These are phyloP conservation scores for Ianthella basta DNA, from an alignment of 37 sponge, comb jelly and placozoan genomes.

Conservation along the genomic window DNA sequence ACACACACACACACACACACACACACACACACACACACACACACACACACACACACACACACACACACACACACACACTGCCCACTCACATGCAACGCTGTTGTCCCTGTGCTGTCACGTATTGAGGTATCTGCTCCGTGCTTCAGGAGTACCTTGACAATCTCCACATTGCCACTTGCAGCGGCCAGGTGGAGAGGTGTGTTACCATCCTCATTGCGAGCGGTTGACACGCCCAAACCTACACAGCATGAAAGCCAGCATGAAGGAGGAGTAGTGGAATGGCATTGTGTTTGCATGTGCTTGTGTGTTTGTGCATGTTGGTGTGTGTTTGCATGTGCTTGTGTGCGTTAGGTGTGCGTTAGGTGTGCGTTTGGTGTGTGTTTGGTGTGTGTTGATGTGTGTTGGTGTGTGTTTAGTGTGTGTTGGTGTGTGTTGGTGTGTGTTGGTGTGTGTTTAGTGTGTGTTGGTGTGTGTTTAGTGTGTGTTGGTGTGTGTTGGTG, in stretches of 20 bases:
- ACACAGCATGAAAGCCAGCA: not conserved
- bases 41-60: slow-evolving; percentile 27
- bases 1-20: slow-evolving; percentile 16
- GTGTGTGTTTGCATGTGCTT: too few species aligned
- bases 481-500: too few species aligned
- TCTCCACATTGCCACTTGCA: slow-evolving; percentile 56
- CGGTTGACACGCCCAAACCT: slow-evolving; percentile 44
- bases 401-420: too few species aligned
- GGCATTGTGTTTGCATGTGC: too few species aligned
- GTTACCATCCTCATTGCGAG: slow-evolving; percentile 72
- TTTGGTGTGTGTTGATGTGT: too few species aligned
- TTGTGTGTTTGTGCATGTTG: too few species aligned
- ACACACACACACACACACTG: slow-evolving; percentile 29
- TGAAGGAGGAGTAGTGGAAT: too few species aligned
- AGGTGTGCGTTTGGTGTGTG: too few species aligned
- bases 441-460: too few species aligned
- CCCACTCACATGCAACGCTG: slow-evolving; percentile 69
- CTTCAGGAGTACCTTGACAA: slow-evolving; percentile 52
- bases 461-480: too few species aligned
- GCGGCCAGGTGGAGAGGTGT: slow-evolving; percentile 82
- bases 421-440: too few species aligned
- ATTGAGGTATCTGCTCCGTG: slow-evolving; percentile 75
- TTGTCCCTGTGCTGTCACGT: slow-evolving; percentile 80
- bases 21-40: slow-evolving; percentile 28
- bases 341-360: too few species aligned